A percentile compares a stretch with the other conserved stretches of the same genome.
These are phyloP conservation scores for Arizona elegans DNA, from an alignment of 2,113 vertebrate genomes.

Conservation along the genomic window DNA sequence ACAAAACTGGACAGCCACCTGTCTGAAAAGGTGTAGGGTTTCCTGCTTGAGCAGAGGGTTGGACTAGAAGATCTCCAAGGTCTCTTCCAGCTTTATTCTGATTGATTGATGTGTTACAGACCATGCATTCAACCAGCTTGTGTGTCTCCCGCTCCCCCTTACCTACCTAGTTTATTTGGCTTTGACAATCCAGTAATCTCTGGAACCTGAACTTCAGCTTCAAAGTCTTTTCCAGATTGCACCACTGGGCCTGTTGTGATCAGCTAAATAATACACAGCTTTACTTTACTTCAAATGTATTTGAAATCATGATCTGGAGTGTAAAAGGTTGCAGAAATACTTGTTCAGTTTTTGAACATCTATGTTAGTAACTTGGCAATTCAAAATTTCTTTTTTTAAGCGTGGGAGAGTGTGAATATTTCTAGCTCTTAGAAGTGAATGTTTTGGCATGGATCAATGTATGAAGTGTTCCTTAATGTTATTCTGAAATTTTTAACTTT, in stretches of 20 bases:
- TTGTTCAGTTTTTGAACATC: conserved; percentile 34
- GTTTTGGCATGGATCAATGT: conserved; percentile 44
- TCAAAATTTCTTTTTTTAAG: conserved; percentile 43
- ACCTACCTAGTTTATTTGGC: too few species aligned
- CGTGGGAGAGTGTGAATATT: conserved; percentile 64
- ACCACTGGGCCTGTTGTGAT: not conserved
- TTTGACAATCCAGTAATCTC: not conserved
- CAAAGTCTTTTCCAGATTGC: not conserved
- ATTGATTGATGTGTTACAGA: not conserved
- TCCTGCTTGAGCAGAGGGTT: not conserved
- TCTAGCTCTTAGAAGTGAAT: conserved; percentile 54
- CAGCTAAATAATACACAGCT: not conserved
- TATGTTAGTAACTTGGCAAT: conserved; percentile 55
- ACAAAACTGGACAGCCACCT: not conserved
- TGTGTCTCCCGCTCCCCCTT: too few species aligned
- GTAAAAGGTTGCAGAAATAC: not conserved
- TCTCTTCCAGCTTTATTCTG: not conserved
- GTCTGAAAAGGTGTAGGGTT: not conserved
- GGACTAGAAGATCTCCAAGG: not conserved
- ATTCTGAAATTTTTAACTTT: conserved; percentile 34
- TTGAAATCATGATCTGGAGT: not conserved
- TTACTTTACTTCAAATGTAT: not conserved
- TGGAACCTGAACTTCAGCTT: not conserved
- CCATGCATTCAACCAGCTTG: not conserved
- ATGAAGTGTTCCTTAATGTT: conserved; percentile 16